These are phyloP conservation scores for Drosophila bocqueti DNA, from an alignment of 1,140 invertebrate species.

Conservation along the genomic window DNA sequence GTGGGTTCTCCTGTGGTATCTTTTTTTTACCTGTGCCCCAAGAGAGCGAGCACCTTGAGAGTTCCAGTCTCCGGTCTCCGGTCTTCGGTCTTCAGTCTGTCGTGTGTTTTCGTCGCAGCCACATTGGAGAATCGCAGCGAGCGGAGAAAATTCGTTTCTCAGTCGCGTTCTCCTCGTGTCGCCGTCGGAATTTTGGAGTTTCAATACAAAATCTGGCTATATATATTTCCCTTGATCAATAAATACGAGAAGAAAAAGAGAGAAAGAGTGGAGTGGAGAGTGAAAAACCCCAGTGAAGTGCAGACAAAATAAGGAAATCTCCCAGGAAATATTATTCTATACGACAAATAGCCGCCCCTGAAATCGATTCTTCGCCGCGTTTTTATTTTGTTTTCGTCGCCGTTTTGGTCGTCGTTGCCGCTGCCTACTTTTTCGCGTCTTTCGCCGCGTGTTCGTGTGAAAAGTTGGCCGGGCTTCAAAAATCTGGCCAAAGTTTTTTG, in stretches of 20 bases:
- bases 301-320: constrained; percentile 30
- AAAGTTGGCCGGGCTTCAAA: constrained; percentile 20
- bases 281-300: constrained; percentile 44
- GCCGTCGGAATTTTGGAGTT: constrained; percentile 47
- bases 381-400: constrained; percentile 68
- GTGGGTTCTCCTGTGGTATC: constrained; percentile 1
- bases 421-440: constrained; percentile 15
- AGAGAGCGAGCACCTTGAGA: constrained; percentile 23
- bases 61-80: constrained; percentile 28
- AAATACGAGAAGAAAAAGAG: constrained; percentile 8
- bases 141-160: constrained; percentile 54
- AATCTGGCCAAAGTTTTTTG: constrained; percentile 35
- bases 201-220: constrained; percentile 28
- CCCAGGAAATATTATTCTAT: constrained; percentile 10
- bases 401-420: constrained; percentile 17
- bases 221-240: constrained; percentile 18
- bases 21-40: constrained; percentile 5
- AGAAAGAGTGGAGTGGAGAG: constrained; percentile 17
- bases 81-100: constrained; percentile 61
- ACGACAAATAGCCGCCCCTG: constrained; percentile 27
- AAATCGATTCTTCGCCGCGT: constrained; percentile 52
- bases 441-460: constrained; percentile 39
- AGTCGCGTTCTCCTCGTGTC: constrained; percentile 61
- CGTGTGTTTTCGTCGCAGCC: constrained; percentile 78
- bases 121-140: constrained; percentile 63